These are phyloP conservation scores for Oryzias melastigma DNA, from an alignment of 2,113 vertebrate species.

Conservation along the genomic window DNA sequence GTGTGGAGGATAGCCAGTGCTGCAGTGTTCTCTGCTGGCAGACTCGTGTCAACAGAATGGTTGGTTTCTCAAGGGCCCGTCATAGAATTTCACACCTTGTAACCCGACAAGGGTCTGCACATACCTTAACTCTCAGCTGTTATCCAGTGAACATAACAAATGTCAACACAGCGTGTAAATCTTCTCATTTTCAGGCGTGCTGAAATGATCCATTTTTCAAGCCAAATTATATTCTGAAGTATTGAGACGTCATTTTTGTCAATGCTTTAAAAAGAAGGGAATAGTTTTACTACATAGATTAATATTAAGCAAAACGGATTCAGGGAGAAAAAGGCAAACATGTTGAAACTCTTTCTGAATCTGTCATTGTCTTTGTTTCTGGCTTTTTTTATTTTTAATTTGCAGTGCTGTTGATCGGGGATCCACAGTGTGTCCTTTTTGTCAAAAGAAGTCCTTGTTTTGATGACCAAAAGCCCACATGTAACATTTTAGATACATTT, in stretches of 20 bases:
- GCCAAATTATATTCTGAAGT: background rate
- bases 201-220: conserved; percentile 3
- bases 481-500: no score
- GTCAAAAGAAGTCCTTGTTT: no score
- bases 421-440: no score
- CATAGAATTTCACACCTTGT: conserved; percentile 16
- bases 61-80: background rate
- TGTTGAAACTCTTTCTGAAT: no score
- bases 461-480: no score
- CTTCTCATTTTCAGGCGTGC: conserved; percentile 5
- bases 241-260: background rate
- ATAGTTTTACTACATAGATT: no score
- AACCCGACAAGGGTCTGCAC: conserved; percentile 25
- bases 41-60: background rate
- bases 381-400: no score
- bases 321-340: no score
- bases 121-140: conserved; percentile 8
- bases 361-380: no score
- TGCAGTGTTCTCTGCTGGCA: background rate
- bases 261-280: no score
- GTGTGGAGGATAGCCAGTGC: background rate
- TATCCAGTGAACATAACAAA: background rate
- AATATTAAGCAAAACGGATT: no score
- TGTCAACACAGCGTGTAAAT: conserved; percentile 18
- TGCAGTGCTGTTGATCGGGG: no score